Base-by-base conservation (phyloP, 2,797 vertebrate genomes). In the Myoxocephalus aenaeus region DNA sequence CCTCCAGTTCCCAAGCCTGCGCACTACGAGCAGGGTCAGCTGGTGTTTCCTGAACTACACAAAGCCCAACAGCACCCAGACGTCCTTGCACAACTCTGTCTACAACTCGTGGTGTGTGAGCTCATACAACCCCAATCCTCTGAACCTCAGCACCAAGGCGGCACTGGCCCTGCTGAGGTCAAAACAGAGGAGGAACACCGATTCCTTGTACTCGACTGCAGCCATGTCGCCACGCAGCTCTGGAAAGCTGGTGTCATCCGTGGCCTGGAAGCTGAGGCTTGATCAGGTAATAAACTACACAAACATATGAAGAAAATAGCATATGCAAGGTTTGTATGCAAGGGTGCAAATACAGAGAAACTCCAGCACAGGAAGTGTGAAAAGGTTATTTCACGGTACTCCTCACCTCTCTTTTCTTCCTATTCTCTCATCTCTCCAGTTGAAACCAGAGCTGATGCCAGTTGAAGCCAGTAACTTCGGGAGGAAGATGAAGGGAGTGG, bases 21-120 rank as follows among this genome's bases (percentile, higher is more conserved):
- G 98, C 80, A 98, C 97, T 15, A 95, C 94, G 12, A 99, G 97
- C 81, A 96, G 95, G 84, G 97, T 99, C 83, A 99, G 97, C 94
- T 99, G 98, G 98, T 99, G 98, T 93, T 99, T 99, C 92, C 94
- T 99, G 82, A 99, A 97, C 94, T 98, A 98, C 92, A 97, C 97
- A 13, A 99, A 98, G 93, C 98, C 98, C 83, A 99, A 93, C 94
- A 97, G 95, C 62, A 77, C 89, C 79, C 96, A 95, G 77, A 94
- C 95, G 22, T 95, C 94, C 29, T 89, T 95, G 69, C 95, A 94
- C 53, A 95, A 95, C 87, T 99, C 98, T 1, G 96, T 98, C 90
- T 99, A 99, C 95, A 96, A 94, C 81, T 96, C 97, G 1, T 99
- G 98, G 98, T 96, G 96, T 81, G 95, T 99, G 70, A 98, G 97